These are phyloP conservation scores for Archocentrus centrarchus DNA, from an alignment of 2,113 vertebrate species.

Conservation along the genomic window DNA sequence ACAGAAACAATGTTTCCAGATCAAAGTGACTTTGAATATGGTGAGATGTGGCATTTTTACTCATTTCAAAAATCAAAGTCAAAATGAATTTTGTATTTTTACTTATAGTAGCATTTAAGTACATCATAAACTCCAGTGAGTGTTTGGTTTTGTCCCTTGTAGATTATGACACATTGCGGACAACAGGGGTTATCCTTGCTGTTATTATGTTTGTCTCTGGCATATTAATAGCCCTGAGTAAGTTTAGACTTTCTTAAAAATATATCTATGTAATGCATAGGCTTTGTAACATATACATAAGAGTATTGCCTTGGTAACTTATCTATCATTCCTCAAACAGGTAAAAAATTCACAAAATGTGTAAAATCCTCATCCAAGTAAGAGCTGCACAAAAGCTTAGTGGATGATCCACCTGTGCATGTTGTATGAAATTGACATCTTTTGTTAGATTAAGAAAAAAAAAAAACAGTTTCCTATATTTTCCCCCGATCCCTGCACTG, in stretches of 20 bases:
- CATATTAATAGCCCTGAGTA: conserved; percentile 90
- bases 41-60: conserved; percentile 61
- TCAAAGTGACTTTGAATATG: conserved; percentile 82
- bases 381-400: conserved; percentile 68
- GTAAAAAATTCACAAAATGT: conserved; percentile 86
- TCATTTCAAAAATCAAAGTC: neutral
- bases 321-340: conserved; percentile 79
- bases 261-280: neutral
- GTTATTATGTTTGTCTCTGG: conserved; percentile 88
- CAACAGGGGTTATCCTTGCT: conserved; percentile 87
- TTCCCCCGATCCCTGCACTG: conserved; percentile 35
- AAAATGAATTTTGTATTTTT: neutral
- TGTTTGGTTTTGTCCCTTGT: conserved; percentile 33
- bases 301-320: conserved; percentile 48
- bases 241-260: conserved; percentile 60
- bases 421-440: conserved; percentile 73
- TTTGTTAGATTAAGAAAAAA: conserved; percentile 22
- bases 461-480: conserved; percentile 8
- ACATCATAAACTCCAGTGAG: neutral
- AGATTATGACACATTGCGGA: conserved; percentile 90
- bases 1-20: conserved; percentile 71
- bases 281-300: conserved; percentile 11
- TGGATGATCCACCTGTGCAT: conserved; percentile 77
- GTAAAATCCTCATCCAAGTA: conserved; percentile 84
- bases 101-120: neutral